A percentile compares a stretch with the other conserved stretches of the same genome.
Conservation (phyloP, 2,888 invertebrate genomes). For the Epicampocera succincta region DNA sequence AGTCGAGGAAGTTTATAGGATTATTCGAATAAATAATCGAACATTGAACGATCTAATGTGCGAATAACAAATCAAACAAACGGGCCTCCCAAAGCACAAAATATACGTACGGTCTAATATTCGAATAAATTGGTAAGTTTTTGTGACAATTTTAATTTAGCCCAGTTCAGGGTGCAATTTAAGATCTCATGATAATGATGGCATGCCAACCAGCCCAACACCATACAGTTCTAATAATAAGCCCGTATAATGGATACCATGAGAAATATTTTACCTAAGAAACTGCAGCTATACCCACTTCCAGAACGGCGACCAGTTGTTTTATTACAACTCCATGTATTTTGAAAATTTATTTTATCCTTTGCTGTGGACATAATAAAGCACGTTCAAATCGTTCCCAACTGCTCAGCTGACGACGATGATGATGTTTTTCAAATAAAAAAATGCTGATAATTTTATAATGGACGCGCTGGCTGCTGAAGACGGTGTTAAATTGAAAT, state of each 20-base stretch:
- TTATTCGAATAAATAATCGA: no score
- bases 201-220: background rate
- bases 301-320: slow-evolving; percentile 81
- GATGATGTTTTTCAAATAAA: slow-evolving; percentile 30
- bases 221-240: slow-evolving; percentile 34
- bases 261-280: slow-evolving; percentile 78
- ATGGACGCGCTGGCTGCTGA: slow-evolving; percentile 42
- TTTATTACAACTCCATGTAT: slow-evolving; percentile 81
- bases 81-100: no score
- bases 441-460: slow-evolving; percentile 26
- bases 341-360: slow-evolving; percentile 80
- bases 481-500: slow-evolving; percentile 64
- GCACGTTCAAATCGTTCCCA: slow-evolving; percentile 54
- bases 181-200: background rate
- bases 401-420: slow-evolving; percentile 21
- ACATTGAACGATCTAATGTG: no score
- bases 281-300: slow-evolving; percentile 81
- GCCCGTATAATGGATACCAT: slow-evolving; percentile 35
- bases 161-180: no score
- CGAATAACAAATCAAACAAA: no score
- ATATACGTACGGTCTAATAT: no score
- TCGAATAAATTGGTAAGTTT: no score
- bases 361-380: slow-evolving; percentile 73
- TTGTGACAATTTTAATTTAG: no score
- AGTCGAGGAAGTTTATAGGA: no score